Percentiles rank a stretch among this genome's conserved stretches.
Conservation (phyloP, 1,140 invertebrate genomes). For the Brachionus calyciflorus region DNA sequence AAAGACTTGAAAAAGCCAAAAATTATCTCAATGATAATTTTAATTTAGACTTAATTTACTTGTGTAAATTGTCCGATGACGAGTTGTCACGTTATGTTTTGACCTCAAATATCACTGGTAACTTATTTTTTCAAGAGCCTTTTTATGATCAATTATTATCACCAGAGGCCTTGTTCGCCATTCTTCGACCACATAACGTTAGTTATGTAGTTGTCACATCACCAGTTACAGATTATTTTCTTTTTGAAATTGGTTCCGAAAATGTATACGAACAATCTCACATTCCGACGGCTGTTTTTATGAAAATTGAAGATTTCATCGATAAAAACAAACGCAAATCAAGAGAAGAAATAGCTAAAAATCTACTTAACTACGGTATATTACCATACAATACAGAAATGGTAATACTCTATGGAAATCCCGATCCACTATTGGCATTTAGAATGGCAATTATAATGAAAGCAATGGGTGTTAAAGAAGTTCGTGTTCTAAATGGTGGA, state of each 20-base stretch:
- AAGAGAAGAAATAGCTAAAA: constrained; percentile 4
- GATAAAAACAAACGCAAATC: neutral
- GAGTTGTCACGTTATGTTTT: neutral
- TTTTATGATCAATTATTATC: constrained; percentile 34
- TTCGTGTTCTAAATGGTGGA: constrained; percentile 34
- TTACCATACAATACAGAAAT: constrained; percentile 25
- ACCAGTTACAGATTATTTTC: neutral
- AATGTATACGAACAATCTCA: constrained; percentile 27
- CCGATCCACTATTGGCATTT: constrained; percentile 4
- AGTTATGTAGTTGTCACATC: neutral
- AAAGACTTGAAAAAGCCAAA: constrained; percentile 10
- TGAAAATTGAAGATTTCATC: constrained; percentile 30
- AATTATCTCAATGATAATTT: neutral
- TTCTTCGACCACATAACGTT: constrained; percentile 4
- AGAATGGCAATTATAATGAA: constrained; percentile 23
- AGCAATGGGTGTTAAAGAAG: constrained; percentile 1
- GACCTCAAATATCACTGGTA: neutral
- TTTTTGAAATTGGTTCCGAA: constrained; percentile 25
- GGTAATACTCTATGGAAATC: constrained; percentile 38
- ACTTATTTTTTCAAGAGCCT: constrained; percentile 38
- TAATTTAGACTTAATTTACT: neutral
- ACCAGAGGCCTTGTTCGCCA: constrained; percentile 18
- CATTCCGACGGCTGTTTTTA: constrained; percentile 24
- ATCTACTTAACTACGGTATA: constrained; percentile 29
- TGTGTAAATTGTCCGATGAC: neutral